Conservation (phyloP, 2,113 vertebrate species). For the Sphaerodactylus townsendi region DNA sequence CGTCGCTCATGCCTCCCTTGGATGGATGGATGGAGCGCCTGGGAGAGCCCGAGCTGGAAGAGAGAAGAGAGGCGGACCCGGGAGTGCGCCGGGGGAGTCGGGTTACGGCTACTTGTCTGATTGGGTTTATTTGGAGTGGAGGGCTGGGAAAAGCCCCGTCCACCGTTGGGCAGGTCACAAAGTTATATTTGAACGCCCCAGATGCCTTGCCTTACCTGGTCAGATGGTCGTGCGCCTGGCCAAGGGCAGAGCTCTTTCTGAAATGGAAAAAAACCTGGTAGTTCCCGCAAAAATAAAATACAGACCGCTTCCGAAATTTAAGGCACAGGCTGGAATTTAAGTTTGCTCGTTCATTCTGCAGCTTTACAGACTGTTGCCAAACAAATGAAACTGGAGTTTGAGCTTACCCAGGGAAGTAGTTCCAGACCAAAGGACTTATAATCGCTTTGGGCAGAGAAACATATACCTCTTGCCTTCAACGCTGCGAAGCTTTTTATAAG, state of each 20-base stretch:
- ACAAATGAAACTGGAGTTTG: not conserved
- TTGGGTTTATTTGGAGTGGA: constrained; percentile 61
- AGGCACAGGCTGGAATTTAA: not conserved
- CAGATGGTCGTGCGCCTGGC: constrained; percentile 9
- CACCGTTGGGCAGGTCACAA: constrained; percentile 44
- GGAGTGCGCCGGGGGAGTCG: constrained; percentile 59
- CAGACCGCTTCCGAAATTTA: too few relatives aligned
- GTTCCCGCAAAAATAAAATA: not conserved
- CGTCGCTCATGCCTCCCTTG: constrained; percentile 75
- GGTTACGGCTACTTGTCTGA: constrained; percentile 70
- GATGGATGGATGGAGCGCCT: constrained; percentile 48
- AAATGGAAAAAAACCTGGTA: too few relatives aligned
- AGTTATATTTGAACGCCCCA: constrained; percentile 61
- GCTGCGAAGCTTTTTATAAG: too few relatives aligned
- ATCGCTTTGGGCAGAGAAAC: too few relatives aligned
- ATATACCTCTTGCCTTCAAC: too few relatives aligned
- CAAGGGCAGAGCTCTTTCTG: not conserved
- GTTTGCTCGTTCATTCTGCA: not conserved
- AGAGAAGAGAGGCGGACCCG: constrained; percentile 39
- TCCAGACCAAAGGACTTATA: too few relatives aligned
- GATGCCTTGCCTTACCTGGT: constrained; percentile 57
- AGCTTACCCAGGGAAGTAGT: too few relatives aligned
- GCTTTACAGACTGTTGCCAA: too few relatives aligned
- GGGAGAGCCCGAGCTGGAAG: not conserved
- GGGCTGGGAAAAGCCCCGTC: constrained; percentile 57